Percentiles rank a stretch among this genome's conserved stretches.
Conservation (phyloP, 2,113 vertebrate genomes). For the Amphiprion percula region DNA sequence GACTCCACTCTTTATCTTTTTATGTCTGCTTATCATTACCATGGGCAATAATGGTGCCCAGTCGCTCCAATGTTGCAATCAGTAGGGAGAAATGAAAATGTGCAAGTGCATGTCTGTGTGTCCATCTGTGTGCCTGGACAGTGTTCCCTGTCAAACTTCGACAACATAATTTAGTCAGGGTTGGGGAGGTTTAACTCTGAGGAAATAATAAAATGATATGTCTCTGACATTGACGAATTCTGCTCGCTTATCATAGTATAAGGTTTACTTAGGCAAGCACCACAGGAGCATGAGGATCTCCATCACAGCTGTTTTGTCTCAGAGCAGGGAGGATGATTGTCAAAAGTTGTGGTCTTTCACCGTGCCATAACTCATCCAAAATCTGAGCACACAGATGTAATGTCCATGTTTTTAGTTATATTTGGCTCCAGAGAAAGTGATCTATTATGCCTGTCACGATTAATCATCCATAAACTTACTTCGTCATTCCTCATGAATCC, state of each 20-base stretch:
- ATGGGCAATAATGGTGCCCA: background rate
- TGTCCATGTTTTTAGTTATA: background rate
- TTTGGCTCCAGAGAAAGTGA: background rate
- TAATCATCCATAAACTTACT: background rate
- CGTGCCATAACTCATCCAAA: background rate
- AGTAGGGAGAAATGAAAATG: background rate
- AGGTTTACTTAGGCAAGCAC: background rate
- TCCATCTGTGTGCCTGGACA: slow-evolving; percentile 19
- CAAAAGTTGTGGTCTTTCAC: background rate
- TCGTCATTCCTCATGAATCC: background rate
- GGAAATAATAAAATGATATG: background rate
- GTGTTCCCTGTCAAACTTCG: slow-evolving; percentile 6
- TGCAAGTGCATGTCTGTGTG: background rate
- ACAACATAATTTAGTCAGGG: slow-evolving; percentile 8
- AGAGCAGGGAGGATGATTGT: slow-evolving; percentile 9
- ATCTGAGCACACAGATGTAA: background rate
- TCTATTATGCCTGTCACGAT: background rate
- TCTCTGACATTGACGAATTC: background rate
- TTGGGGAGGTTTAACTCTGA: background rate
- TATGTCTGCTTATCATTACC: slow-evolving; percentile 11
- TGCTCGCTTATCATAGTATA: background rate
- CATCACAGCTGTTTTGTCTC: background rate
- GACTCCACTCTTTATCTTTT: slow-evolving; percentile 3
- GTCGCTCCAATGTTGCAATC: slow-evolving; percentile 36
- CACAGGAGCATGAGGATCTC: background rate